phyloP scores from a whole-genome alignment of 2,797 vertebrate species.

The Chrysocyon brachyurus region DNA sequence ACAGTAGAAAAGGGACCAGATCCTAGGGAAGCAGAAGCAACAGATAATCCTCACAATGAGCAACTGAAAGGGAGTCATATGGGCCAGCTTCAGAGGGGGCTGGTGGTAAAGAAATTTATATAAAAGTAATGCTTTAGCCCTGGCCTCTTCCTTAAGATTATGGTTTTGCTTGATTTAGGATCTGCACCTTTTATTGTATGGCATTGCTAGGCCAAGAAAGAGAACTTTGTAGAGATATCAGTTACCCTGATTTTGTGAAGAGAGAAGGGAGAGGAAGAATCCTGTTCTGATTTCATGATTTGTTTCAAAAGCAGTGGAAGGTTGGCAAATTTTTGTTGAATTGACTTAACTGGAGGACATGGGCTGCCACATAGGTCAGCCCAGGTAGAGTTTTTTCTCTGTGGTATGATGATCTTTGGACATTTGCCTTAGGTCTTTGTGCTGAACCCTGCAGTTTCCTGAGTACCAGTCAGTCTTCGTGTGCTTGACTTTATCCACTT shows the following conservation, averaged over 20 bases:
- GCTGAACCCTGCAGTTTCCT: constrained; percentile 35
- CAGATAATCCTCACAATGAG: background rate
- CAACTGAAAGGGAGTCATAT: background rate
- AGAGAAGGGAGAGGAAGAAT: background rate
- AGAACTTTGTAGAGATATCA: constrained; percentile 27
- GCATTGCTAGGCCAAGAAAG: background rate
- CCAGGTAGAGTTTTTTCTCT: background rate
- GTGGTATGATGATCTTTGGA: background rate
- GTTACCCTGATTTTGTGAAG: constrained; percentile 51
- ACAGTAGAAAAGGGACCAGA: background rate
- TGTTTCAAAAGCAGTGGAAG: constrained; percentile 27
- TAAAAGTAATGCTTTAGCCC: background rate
- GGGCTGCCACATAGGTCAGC: background rate
- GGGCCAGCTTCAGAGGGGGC: background rate
- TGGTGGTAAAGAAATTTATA: background rate
- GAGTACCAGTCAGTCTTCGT: background rate
- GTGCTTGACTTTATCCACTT: background rate
- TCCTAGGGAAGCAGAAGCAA: background rate
- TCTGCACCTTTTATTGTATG: constrained; percentile 19
- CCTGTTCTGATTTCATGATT: constrained; percentile 21
- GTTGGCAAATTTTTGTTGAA: background rate
- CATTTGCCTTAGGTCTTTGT: constrained; percentile 42
- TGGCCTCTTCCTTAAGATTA: background rate
- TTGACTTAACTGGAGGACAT: background rate
- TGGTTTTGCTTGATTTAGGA: background rate